Conservation (phyloP, 2,888 invertebrate genomes). For the Drosophila quasianomalipes region DNA sequence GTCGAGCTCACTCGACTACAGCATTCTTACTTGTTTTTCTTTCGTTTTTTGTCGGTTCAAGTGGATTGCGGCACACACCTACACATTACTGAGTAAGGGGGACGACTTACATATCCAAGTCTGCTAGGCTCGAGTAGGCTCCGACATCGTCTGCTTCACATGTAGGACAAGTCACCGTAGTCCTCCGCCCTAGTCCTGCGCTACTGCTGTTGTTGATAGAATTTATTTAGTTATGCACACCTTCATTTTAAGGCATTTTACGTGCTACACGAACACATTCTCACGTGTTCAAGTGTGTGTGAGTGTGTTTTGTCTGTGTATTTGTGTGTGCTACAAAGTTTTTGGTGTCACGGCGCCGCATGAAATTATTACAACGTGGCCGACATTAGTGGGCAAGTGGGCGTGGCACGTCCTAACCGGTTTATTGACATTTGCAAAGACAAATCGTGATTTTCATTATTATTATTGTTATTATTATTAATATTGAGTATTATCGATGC, state of each 20-base stretch:
- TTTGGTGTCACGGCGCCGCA: constrained; percentile 49
- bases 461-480: constrained; percentile 12
- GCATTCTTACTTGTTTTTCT: background rate
- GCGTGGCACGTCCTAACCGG: constrained; percentile 28
- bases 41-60: constrained; percentile 40
- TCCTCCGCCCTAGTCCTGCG: constrained; percentile 8
- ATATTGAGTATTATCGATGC: constrained; percentile 8
- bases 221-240: constrained; percentile 82
- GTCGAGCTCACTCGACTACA: background rate
- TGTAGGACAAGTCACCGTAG: constrained; percentile 51
- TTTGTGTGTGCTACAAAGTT: constrained; percentile 36
- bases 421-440: constrained; percentile 48
- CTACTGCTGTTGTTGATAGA: constrained; percentile 74
- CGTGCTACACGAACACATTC: constrained; percentile 71
- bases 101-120: constrained; percentile 19
- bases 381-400: constrained; percentile 9
- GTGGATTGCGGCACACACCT: constrained; percentile 45
- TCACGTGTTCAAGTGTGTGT: constrained; percentile 37
- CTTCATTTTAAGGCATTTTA: constrained; percentile 77
- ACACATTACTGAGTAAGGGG: background rate
- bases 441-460: constrained; percentile 35
- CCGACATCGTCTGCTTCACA: constrained; percentile 54
- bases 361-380: constrained; percentile 32
- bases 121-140: constrained; percentile 37
- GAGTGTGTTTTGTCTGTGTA: background rate